Percentiles rank a stretch among this genome's conserved stretches.
Conservation (phyloP, 1,140 invertebrate species). For the Lordiphosa mommai region DNA sequence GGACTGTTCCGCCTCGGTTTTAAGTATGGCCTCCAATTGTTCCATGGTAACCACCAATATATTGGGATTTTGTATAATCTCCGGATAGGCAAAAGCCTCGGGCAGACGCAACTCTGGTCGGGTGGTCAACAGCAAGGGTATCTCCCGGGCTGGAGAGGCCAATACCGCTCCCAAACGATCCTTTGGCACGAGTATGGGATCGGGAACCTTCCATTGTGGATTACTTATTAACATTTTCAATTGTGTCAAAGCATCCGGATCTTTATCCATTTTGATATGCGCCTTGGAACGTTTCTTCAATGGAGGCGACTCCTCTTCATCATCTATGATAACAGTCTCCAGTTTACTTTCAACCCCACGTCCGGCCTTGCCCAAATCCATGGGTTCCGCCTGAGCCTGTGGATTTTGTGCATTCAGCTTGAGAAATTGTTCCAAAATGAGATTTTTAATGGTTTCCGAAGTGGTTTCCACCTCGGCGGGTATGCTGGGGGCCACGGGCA, state of each 20-base stretch:
- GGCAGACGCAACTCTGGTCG: constrained; percentile 86
- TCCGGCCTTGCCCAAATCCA: constrained; percentile 83
- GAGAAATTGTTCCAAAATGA: constrained; percentile 75
- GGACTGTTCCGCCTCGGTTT: constrained; percentile 80
- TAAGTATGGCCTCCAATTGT: constrained; percentile 87
- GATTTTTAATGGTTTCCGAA: constrained; percentile 73
- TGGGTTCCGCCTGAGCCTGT: constrained; percentile 81
- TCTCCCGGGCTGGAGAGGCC: constrained; percentile 87
- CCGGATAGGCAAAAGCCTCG: constrained; percentile 86
- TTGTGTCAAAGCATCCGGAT: constrained; percentile 85
- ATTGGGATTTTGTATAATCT: constrained; percentile 87
- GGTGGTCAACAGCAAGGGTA: constrained; percentile 85
- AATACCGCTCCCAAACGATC: constrained; percentile 86
- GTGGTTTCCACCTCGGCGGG: constrained; percentile 66
- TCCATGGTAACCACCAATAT: constrained; percentile 88
- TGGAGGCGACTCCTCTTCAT: constrained; percentile 80
- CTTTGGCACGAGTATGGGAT: constrained; percentile 89
- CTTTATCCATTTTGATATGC: constrained; percentile 78
- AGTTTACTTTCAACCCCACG: constrained; percentile 76
- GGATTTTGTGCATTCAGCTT: constrained; percentile 50
- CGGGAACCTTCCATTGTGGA: constrained; percentile 86
- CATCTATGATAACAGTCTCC: constrained; percentile 70
- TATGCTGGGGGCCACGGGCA: constrained; percentile 48
- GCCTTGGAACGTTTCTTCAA: constrained; percentile 81
- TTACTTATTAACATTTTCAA: constrained; percentile 86